Evolutionary conservation across 2,113 vertebrate genomes (phyloP).

Genomic region (Aix galericulata): DNA sequence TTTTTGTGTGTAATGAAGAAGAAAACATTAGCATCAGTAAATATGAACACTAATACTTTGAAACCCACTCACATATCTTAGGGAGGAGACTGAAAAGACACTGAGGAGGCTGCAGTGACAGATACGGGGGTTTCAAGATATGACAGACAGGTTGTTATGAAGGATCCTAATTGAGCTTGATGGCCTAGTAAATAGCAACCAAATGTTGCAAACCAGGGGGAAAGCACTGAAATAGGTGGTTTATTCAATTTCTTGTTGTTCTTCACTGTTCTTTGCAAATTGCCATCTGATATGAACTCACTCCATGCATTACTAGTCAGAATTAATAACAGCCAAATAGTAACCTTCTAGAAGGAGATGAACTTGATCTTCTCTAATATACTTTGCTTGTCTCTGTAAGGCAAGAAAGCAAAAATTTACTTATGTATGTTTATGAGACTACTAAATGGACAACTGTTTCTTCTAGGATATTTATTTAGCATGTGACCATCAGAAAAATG

Average conservation of each 20-base stretch:
- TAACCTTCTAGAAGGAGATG: neutral
- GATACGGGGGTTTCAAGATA: neutral
- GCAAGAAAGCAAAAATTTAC: neutral
- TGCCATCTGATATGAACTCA: neutral
- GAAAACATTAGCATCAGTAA: neutral
- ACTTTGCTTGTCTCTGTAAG: neutral
- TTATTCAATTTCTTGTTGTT: conserved; percentile 6
- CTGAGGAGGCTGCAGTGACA: conserved; percentile 13
- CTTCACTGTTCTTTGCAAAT: neutral
- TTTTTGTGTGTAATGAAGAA: neutral
- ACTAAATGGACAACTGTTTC: neutral
- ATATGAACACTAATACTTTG: neutral
- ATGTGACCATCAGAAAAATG: neutral
- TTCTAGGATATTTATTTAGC: neutral
- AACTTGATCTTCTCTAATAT: neutral
- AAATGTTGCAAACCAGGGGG: neutral
- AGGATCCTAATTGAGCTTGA: conserved; percentile 56
- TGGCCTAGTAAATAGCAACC: conserved; percentile 37
- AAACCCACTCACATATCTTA: neutral
- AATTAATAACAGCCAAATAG: conserved; percentile 30
- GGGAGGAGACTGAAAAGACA: conserved; percentile 14
- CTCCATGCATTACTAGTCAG: neutral
- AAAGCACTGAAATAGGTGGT: neutral
- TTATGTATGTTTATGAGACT: neutral
- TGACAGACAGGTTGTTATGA: conserved; percentile 49